Conservation (phyloP, 2,113 vertebrate genomes). For the Tupaia tana region DNA sequence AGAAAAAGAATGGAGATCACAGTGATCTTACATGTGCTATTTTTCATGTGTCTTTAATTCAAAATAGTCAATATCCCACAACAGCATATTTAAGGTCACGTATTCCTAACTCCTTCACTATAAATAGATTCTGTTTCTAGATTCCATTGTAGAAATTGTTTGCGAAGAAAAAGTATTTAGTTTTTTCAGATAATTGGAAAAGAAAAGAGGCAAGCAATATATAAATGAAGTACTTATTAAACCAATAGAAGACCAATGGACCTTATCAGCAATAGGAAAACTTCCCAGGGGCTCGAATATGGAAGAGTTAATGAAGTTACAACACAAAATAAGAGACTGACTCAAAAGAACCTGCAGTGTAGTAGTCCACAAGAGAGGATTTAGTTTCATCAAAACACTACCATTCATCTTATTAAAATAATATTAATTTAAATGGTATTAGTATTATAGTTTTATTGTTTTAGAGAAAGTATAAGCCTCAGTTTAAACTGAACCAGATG, state of each 20-base stretch:
- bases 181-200: not conserved
- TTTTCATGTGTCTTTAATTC: not conserved
- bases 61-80: not conserved
- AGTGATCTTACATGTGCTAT: not conserved
- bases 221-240: constrained; percentile 46
- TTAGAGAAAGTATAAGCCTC: constrained; percentile 44
- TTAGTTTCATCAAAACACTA: constrained; percentile 42
- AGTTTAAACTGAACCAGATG: constrained; percentile 13
- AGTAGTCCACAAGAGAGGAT: not conserved
- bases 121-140: constrained; percentile 13
- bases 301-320: constrained; percentile 2
- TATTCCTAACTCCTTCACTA: not conserved
- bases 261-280: constrained; percentile 32
- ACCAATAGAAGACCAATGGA: not conserved
- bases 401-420: constrained; percentile 37
- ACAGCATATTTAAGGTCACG: not conserved
- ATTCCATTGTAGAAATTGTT: not conserved
- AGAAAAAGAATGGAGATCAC: not conserved
- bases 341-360: not conserved
- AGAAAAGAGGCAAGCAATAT: not conserved
- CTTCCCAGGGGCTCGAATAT: constrained; percentile 4
- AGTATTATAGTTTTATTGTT: constrained; percentile 21
- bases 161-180: not conserved
- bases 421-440: constrained; percentile 42
- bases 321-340: constrained; percentile 23